These are phyloP conservation scores for Zeugodacus cucurbitae DNA, from an alignment of 1,140 invertebrate species.

Conservation along the genomic window DNA sequence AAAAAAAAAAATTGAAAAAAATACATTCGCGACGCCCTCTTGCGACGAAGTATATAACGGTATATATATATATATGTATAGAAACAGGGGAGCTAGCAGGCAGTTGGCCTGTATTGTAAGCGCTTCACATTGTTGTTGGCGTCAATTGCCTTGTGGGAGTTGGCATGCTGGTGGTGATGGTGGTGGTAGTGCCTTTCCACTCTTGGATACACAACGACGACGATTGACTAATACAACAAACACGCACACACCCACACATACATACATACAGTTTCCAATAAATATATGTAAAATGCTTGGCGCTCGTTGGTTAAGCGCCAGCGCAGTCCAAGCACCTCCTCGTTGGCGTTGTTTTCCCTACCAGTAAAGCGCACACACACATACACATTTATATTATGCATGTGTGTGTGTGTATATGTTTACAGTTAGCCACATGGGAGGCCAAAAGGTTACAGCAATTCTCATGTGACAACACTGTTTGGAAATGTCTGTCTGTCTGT, in stretches of 20 bases:
- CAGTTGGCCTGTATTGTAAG: background rate
- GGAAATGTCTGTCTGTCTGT: background rate
- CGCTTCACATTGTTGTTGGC: constrained; percentile 18
- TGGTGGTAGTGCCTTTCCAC: background rate
- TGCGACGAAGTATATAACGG: background rate
- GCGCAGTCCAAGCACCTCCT: constrained; percentile 8
- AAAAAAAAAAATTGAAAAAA: background rate
- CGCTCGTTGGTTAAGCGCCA: constrained; percentile 29
- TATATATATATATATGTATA: background rate
- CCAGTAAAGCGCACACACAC: constrained; percentile 25
- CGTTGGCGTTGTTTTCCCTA: constrained; percentile 34
- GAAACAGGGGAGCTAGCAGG: background rate
- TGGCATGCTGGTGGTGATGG: background rate
- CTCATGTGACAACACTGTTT: constrained; percentile 33
- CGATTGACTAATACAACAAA: no score
- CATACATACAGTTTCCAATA: background rate
- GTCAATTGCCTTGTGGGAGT: background rate
- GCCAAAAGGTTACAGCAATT: constrained; percentile 46
- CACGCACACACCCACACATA: no score
- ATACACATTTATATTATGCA: background rate
- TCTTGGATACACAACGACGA: background rate
- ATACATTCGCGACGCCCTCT: background rate
- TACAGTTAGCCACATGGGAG: constrained; percentile 42
- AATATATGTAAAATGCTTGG: background rate
- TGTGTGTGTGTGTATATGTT: background rate